A percentile compares a stretch with the other conserved stretches of the same genome.
These are phyloP conservation scores for Heterochromis multidens DNA, from an alignment of 2,113 vertebrate genomes.

Conservation along the genomic window DNA sequence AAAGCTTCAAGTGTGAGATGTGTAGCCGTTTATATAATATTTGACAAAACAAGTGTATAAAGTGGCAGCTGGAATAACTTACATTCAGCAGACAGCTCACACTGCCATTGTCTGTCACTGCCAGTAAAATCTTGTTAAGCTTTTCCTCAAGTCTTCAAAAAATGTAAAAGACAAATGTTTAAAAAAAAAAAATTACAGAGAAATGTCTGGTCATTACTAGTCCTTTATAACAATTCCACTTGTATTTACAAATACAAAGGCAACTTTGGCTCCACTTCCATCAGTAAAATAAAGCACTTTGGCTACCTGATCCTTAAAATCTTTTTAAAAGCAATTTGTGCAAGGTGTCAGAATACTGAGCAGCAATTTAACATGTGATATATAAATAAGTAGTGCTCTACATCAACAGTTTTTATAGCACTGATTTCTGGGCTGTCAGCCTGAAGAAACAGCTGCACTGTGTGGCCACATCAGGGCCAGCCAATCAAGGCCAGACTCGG, in stretches of 20 bases:
- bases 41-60: neutral
- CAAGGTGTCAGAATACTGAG: neutral
- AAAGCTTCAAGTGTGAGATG: neutral
- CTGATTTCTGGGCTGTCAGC: neutral
- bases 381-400: neutral
- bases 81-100: neutral
- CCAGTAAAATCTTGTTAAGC: neutral
- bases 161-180: neutral
- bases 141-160: neutral
- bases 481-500: neutral
- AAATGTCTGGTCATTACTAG: neutral
- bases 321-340: neutral
- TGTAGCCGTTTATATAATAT: neutral
- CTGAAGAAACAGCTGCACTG: neutral
- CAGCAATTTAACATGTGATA: neutral
- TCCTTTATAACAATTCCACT: neutral
- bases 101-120: too few species aligned
- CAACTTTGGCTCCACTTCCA: neutral
- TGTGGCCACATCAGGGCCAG: neutral
- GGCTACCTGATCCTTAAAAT: too few species aligned
- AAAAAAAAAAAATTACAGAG: neutral
- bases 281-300: neutral
- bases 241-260: neutral
- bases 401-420: neutral
- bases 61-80: neutral